A percentile compares a stretch with the other conserved stretches of the same genome.
Conservation (phyloP, 1,140 invertebrate species). For the Meloidogyne hapla region DNA sequence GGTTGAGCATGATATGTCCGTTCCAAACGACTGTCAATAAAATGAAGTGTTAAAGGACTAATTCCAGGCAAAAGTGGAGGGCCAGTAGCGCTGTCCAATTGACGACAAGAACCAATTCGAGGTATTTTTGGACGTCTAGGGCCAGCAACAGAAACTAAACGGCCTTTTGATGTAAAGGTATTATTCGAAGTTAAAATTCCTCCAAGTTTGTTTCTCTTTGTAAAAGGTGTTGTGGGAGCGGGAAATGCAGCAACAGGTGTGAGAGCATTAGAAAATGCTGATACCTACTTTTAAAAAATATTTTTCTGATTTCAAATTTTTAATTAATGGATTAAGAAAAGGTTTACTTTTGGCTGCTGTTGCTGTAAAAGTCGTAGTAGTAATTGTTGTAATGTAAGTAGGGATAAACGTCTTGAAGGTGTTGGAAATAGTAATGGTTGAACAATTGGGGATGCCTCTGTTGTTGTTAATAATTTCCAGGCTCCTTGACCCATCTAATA, state of each 20-base stretch:
- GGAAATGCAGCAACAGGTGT: neutral
- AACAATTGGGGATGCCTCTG: neutral
- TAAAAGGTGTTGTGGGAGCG: neutral
- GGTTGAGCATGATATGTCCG: constrained; percentile 53
- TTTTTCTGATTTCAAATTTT: neutral
- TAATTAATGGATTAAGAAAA: too few species aligned
- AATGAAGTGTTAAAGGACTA: constrained; percentile 37
- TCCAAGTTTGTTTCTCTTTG: neutral
- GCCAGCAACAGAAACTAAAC: neutral
- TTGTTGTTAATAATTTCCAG: constrained; percentile 35
- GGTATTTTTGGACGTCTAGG: neutral
- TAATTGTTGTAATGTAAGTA: constrained; percentile 58
- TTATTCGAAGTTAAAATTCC: neutral
- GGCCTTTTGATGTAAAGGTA: neutral
- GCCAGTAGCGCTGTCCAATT: neutral
- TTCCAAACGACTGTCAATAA: constrained; percentile 42
- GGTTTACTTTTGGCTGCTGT: neutral
- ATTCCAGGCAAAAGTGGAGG: constrained; percentile 32
- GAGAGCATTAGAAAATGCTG: constrained; percentile 22
- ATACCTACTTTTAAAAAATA: neutral
- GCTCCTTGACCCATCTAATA: constrained; percentile 24
- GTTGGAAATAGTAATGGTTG: constrained; percentile 37
- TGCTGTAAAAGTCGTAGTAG: constrained; percentile 49
- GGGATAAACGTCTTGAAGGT: constrained; percentile 52
- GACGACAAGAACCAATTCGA: neutral